Conservation (phyloP, 2,888 invertebrate genomes). For the Rhodophaea formosa region DNA sequence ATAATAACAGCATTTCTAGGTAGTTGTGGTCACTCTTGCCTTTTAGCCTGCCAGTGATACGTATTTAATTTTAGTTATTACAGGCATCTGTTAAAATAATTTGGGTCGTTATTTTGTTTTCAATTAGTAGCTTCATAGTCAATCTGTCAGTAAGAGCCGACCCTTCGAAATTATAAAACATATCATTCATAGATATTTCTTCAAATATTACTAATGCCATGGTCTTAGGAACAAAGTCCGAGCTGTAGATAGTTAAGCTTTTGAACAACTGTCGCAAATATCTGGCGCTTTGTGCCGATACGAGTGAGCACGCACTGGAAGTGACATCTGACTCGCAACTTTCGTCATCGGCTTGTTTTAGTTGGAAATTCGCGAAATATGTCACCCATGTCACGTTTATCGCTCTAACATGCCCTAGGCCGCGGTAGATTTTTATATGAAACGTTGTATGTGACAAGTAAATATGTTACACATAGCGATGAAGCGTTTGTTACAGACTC, state of each 20-base stretch:
- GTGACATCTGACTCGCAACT: slow-evolving; percentile 32
- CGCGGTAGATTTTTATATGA: slow-evolving; percentile 19
- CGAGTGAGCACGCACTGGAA: slow-evolving; percentile 26
- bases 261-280: not conserved
- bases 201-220: not conserved
- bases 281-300: slow-evolving; percentile 14
- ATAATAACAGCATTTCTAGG: too few species aligned
- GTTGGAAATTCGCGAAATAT: slow-evolving; percentile 21
- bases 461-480: not conserved
- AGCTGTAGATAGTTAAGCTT: not conserved
- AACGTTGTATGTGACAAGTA: not conserved
- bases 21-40: too few species aligned
- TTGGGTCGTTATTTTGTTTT: too few species aligned
- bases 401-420: slow-evolving; percentile 22
- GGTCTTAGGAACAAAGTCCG: not conserved
- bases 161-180: too few species aligned
- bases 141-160: too few species aligned
- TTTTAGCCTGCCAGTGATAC: too few species aligned
- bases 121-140: too few species aligned
- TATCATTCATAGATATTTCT: not conserved
- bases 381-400: slow-evolving; percentile 24
- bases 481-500: not conserved
- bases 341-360: slow-evolving; percentile 31
- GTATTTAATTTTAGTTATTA: too few species aligned
- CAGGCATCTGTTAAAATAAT: too few species aligned